Evolutionary conservation across 2,797 vertebrate genomes (phyloP), one percentile per base, ranked within the genome.

Genomic region (Simalia tracyae): DNA sequence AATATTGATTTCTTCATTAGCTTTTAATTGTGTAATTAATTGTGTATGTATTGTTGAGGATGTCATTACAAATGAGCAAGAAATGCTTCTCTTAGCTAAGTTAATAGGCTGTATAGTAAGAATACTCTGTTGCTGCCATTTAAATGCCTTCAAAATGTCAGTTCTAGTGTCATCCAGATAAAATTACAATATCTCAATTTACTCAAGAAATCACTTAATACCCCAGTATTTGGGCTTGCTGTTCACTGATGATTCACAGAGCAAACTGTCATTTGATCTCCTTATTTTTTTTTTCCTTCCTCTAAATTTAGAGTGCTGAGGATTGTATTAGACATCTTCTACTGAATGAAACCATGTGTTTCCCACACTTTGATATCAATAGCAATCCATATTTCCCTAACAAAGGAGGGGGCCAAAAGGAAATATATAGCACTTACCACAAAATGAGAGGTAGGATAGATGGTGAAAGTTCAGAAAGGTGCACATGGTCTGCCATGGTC

Each of bases 131-230:
- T 42, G 72, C 17, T 76, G 31, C 42, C 31, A 57, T 8, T 81
- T 26, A 61, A 57, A 89, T 76, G 66, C 8, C 57, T 90, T 90
- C 72, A 28, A 84, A 61, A 84, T 90, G 24, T 84, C 72, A 61
- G 24, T 84, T 90, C 89, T 84, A 59, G 6, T 61, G 72, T 84
- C 42, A n/a, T 60, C 56, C 36, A 90, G 68, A 84, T 84, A 76
- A 50, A 90, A 90, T 90, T 46, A 60, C 19, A 90, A 61, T 36
- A 42, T 81, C 31, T 89, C 26, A 57, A 89, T 60, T 89, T 42
- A 76, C 63, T 89, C 66, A 76, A 54, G 17, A 50, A 54, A 89
- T 89, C 56, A 15, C 7, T 89, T 89, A 42, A 57, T 57, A 59
- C 3, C 15, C 22, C 68, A 81, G 8, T 46, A 66, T 60, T 81